phyloP scores from a whole-genome alignment of 2,113 vertebrate species.

The Sminthopsis crassicaudata region DNA sequence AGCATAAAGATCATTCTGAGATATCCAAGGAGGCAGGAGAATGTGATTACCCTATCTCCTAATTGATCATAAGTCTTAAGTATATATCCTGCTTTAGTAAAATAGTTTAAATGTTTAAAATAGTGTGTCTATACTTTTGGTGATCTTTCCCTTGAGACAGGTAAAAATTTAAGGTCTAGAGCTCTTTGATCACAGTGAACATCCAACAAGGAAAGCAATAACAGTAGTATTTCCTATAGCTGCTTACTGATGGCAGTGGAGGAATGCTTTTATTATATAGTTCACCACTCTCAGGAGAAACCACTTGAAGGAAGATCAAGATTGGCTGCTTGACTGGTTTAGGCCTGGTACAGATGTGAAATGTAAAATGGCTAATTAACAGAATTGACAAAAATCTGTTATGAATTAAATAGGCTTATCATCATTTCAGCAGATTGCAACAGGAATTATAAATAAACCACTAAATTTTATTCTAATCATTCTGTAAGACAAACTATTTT shows the following conservation, averaged over 20 bases:
- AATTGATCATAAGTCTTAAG: background rate
- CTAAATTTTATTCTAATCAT: background rate
- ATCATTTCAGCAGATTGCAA: background rate
- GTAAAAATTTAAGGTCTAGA: background rate
- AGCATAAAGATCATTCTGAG: background rate
- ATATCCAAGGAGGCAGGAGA: background rate
- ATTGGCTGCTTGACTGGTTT: background rate
- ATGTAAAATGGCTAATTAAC: background rate
- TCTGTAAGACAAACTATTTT: background rate
- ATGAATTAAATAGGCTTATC: background rate
- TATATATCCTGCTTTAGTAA: background rate
- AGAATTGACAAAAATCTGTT: background rate
- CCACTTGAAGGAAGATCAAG: background rate
- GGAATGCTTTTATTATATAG: background rate
- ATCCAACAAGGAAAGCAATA: background rate
- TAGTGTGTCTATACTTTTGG: background rate
- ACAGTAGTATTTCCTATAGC: background rate
- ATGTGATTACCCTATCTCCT: background rate
- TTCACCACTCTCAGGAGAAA: background rate
- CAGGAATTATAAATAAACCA: background rate
- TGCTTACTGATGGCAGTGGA: background rate
- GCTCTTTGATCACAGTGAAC: background rate
- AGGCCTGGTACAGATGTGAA: background rate
- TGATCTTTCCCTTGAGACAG: background rate
- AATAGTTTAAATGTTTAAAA: background rate